A percentile compares a stretch with the other conserved stretches of the same genome.
Evolutionary conservation across 2,113 vertebrate species (phyloP).

Genomic region (Tetrao urogallus): DNA sequence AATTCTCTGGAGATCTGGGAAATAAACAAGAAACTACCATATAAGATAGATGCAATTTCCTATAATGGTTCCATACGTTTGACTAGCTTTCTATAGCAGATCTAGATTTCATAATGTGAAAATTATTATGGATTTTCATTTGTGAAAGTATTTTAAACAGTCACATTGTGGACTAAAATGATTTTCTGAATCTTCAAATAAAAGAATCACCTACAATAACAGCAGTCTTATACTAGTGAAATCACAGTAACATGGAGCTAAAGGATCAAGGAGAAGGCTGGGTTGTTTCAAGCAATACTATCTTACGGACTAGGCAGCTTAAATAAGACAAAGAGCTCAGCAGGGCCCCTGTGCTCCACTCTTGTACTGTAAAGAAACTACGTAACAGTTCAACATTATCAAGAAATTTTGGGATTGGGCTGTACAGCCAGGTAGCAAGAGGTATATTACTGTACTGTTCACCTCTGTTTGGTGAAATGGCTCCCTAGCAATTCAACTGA

Average conservation of each 20-base stretch:
- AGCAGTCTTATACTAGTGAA: not conserved
- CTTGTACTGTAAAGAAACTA: not conserved
- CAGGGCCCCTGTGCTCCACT: not conserved
- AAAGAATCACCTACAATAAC: not conserved
- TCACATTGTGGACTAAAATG: not conserved
- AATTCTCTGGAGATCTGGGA: slow-evolving; percentile 62
- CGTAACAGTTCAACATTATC: not conserved
- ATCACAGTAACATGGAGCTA: not conserved
- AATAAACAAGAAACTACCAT: slow-evolving; percentile 48
- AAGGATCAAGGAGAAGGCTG: not conserved
- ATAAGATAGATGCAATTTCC: slow-evolving; percentile 31
- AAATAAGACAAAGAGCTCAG: not conserved
- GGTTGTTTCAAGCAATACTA: not conserved
- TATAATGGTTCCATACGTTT: not conserved
- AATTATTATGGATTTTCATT: not conserved
- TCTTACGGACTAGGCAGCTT: not conserved
- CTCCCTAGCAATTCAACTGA: fast-evolving
- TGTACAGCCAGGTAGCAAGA: not conserved
- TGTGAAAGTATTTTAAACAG: not conserved
- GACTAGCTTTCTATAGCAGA: not conserved
- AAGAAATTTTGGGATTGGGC: not conserved
- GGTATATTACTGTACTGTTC: not conserved
- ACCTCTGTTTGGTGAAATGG: not conserved
- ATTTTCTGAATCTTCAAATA: not conserved
- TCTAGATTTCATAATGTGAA: not conserved